These are phyloP conservation scores for Drosophila acutilabella DNA, from an alignment of 2,888 invertebrate genomes.

Conservation along the genomic window DNA sequence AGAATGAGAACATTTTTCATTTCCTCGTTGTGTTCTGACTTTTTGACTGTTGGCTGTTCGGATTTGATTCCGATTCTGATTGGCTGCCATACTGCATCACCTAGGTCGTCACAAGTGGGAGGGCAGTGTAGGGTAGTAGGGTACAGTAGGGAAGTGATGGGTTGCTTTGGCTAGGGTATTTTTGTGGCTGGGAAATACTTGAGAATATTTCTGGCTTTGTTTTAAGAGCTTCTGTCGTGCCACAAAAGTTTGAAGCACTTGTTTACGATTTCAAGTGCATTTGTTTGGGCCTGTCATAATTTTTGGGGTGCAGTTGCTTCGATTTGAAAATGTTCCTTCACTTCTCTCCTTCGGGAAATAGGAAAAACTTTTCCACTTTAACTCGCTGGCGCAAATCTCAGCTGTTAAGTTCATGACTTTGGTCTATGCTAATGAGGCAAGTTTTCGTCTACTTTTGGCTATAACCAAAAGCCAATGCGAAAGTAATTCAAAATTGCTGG, in stretches of 20 bases:
- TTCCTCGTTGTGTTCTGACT: constrained; percentile 32
- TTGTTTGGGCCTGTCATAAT: constrained; percentile 68
- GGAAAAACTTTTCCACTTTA: constrained; percentile 71
- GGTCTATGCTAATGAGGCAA: constrained; percentile 76
- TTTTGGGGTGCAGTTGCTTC: constrained; percentile 55
- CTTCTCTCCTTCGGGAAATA: neutral
- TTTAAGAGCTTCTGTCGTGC: constrained; percentile 60
- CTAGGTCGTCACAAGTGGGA: neutral
- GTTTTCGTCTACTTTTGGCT: constrained; percentile 40
- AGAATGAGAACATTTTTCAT: constrained; percentile 33
- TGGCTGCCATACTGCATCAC: constrained; percentile 34
- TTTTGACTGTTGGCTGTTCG: constrained; percentile 27
- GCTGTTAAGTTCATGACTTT: constrained; percentile 61
- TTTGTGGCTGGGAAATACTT: constrained; percentile 33
- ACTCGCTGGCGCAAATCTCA: constrained; percentile 60
- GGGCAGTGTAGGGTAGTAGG: neutral
- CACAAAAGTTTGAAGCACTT: constrained; percentile 72
- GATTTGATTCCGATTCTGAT: constrained; percentile 46
- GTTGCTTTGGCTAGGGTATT: constrained; percentile 9
- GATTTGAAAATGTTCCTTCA: constrained; percentile 23
- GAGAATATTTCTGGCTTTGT: constrained; percentile 53
- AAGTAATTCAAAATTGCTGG: constrained; percentile 63
- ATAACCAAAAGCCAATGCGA: constrained; percentile 21
- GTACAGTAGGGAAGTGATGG: neutral
- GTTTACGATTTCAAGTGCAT: constrained; percentile 77